phyloP scores from a whole-genome alignment of 2,888 invertebrate species.

The Eurois occulta region DNA sequence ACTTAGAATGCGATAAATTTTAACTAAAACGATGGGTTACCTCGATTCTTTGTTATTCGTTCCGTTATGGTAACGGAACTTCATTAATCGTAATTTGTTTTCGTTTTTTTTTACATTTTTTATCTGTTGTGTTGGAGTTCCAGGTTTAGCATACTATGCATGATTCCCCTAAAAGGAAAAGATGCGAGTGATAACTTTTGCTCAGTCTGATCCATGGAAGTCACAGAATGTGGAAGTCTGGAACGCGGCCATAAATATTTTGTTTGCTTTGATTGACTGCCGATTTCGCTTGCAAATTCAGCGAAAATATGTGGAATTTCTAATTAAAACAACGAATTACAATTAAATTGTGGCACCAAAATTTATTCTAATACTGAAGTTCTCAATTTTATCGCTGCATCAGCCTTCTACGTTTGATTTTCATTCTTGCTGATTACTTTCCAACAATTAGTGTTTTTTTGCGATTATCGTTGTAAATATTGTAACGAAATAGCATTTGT shows the following conservation, averaged over 20 bases:
- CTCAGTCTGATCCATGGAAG: not conserved
- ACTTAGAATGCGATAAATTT: too few species aligned
- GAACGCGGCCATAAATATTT: constrained; percentile 64
- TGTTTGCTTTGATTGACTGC: constrained; percentile 63
- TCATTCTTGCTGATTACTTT: constrained; percentile 23
- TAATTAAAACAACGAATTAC: constrained; percentile 28
- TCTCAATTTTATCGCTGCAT: constrained; percentile 3
- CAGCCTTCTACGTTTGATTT: constrained; percentile 26
- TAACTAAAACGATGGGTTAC: too few species aligned
- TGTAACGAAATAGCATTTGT: constrained; percentile 42
- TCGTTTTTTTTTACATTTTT: not conserved
- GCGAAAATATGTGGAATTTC: constrained; percentile 57
- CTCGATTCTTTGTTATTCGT: too few species aligned
- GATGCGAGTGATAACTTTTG: not conserved
- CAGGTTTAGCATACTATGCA: not conserved
- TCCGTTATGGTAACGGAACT: too few species aligned
- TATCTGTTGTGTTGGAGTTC: not conserved
- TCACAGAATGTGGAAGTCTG: constrained; percentile 8
- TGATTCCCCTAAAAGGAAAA: not conserved
- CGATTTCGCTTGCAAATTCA: constrained; percentile 62
- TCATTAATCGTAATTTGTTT: too few species aligned
- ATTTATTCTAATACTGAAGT: constrained; percentile 14
- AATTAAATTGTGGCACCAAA: constrained; percentile 16
- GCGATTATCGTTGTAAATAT: constrained; percentile 24
- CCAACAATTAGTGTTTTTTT: constrained; percentile 19